A percentile compares a stretch with the other conserved stretches of the same genome.
These are phyloP conservation scores for Diplolepis rosae DNA, from an alignment of 2,888 invertebrate genomes.

Conservation along the genomic window DNA sequence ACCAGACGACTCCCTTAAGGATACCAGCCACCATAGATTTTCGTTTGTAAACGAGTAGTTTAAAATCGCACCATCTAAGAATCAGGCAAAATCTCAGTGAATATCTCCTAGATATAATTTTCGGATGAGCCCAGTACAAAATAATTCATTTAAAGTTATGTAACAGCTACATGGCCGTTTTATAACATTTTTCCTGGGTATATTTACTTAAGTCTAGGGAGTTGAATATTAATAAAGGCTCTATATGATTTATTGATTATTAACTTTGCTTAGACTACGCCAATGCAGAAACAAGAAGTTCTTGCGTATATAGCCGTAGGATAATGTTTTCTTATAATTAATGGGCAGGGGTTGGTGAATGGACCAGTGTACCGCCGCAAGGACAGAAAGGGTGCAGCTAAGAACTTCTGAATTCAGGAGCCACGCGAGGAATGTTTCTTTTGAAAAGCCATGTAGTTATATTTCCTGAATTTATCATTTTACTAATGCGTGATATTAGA, in stretches of 20 bases:
- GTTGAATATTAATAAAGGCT: too few relatives aligned
- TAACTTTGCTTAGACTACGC: conserved; percentile 13
- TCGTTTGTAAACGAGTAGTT: too few relatives aligned
- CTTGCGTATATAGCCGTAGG: conserved; percentile 50
- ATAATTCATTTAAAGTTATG: too few relatives aligned
- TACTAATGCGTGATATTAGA: background rate
- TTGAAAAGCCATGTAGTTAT: conserved; percentile 59
- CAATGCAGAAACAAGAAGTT: conserved; percentile 7
- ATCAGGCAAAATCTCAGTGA: too few relatives aligned
- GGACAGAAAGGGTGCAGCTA: conserved; percentile 65
- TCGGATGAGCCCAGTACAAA: too few relatives aligned
- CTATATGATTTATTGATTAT: background rate
- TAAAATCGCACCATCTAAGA: too few relatives aligned
- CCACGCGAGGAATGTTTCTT: conserved; percentile 61
- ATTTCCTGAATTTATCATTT: conserved; percentile 56
- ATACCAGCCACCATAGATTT: too few relatives aligned
- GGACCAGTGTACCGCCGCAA: conserved; percentile 64
- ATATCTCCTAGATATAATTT: too few relatives aligned
- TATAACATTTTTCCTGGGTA: too few relatives aligned
- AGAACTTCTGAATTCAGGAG: conserved; percentile 63
- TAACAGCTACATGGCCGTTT: too few relatives aligned
- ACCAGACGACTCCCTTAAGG: too few relatives aligned
- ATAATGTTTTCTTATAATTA: conserved; percentile 72
- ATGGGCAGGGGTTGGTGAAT: conserved; percentile 66
- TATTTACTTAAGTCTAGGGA: too few relatives aligned